phyloP scores from a whole-genome alignment of 2,113 vertebrate genomes.

The Megaceryle torquata region DNA sequence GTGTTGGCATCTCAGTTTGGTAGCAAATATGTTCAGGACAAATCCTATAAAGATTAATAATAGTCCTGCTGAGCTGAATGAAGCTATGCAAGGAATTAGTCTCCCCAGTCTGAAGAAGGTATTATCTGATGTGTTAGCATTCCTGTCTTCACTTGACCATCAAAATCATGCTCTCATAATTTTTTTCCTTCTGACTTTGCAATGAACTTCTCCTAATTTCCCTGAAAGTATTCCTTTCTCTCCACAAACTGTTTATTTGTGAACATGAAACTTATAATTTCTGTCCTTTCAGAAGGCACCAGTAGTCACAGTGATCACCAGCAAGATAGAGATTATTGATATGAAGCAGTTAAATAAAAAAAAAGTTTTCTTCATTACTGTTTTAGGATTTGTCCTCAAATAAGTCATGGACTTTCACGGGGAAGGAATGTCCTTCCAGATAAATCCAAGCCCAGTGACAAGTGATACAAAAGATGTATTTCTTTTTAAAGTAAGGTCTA shows the following conservation, averaged over 20 bases:
- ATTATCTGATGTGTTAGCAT: not conserved
- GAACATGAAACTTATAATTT: not conserved
- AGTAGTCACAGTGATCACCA: not conserved
- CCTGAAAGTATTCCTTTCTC: not conserved
- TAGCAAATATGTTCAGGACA: no score
- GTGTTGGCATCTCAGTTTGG: no score
- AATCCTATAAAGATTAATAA: no score
- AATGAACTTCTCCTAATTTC: not conserved
- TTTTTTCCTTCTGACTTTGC: not conserved
- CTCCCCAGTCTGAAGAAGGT: not conserved
- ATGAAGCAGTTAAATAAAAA: not conserved
- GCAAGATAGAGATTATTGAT: not conserved
- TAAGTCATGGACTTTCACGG: not conserved
- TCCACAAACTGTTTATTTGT: not conserved
- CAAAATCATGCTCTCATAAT: not conserved
- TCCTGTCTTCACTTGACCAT: not conserved
- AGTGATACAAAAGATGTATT: not conserved
- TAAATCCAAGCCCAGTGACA: not conserved
- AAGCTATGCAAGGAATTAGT: not conserved
- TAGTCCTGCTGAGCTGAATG: not conserved
- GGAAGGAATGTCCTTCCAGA: not conserved
- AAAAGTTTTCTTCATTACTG: not conserved
- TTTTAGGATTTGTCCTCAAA: not conserved
- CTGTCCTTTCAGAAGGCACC: not conserved
- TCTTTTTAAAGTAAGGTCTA: not conserved